Evolutionary conservation across 2,888 invertebrate genomes (phyloP), one percentile per base, ranked within the genome.

Genomic region (Merodon equestris): DNA sequence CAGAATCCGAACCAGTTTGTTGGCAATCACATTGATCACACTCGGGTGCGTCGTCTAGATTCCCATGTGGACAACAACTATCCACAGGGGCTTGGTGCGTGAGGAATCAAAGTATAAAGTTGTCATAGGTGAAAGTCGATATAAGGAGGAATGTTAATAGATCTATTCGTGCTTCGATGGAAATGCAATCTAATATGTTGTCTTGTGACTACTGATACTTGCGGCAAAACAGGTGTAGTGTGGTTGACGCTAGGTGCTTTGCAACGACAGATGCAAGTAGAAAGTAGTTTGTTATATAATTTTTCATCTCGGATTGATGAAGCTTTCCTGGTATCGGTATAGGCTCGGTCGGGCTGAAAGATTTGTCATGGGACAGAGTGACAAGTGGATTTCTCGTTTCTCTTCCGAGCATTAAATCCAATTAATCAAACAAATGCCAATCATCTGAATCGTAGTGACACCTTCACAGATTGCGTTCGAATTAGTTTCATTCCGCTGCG

Each of bases 141-240:
- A 68, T 67, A 57, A 58, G 77, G 61, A 73, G 63, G 67, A 77
- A 68, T 77, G 57, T 58, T 67, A 72, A 77, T 67, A 72, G 61
- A 40, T n/a, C n/a, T n/a, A n/a, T 47, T 47, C 7, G n/a, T 50
- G 48, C 53, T 44, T 61, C 48, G 50, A 42, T 67, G 47, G 53
- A 58, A 63, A 40, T 63, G 61, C 72, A 77, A 77, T 42, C 72
- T 45, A 67, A 77, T 40, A 40, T 40, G 40, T 3, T n/a, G 3
- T 3, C 40, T n/a, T 40, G 40, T n/a, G n/a, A 40, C 40, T 40
- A n/a, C 10, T 40, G 40, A 40, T 9, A 10, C 10, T 7, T 10
- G n/a, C 40, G 13, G 34, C 40, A n/a, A 40, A 40, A 34, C 10
- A 50, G 12, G 34, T 13, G 5, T 15, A 36, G 17, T 27, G 27